Conservation (phyloP, 1,140 invertebrate genomes). For the Nasonia giraulti region DNA sequence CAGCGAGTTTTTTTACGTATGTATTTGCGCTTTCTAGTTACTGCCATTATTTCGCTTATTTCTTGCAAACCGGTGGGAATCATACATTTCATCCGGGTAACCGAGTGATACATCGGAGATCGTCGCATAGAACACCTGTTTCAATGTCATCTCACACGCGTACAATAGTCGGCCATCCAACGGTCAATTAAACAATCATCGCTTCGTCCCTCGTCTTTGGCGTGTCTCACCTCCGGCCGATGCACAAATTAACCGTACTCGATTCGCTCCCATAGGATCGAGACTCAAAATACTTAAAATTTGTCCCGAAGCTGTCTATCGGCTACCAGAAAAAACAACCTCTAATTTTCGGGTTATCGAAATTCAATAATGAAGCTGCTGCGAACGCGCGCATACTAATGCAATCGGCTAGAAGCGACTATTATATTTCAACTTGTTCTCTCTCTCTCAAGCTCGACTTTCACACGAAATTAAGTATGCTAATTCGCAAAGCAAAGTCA, state of each 20-base stretch:
- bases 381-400: not conserved
- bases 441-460: no score
- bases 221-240: not conserved
- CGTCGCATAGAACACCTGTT: no score
- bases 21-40: no score
- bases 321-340: no score
- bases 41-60: no score
- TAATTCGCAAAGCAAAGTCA: not conserved
- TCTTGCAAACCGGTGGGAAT: no score
- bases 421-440: not conserved
- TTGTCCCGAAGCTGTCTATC: not conserved
- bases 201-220: not conserved
- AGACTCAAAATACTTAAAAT: not conserved
- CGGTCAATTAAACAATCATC: conserved; percentile 20
- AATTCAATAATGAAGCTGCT: not conserved
- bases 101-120: no score
- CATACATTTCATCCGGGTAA: no score
- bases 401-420: not conserved
- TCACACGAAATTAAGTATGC: not conserved
- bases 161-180: no score
- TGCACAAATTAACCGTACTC: not conserved
- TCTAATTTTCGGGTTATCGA: not conserved
- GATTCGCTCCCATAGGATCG: not conserved
- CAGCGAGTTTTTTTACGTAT: not conserved
- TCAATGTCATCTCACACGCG: no score